These are phyloP conservation scores for Syritta pipiens DNA, from an alignment of 2,888 invertebrate species.

Conservation along the genomic window DNA sequence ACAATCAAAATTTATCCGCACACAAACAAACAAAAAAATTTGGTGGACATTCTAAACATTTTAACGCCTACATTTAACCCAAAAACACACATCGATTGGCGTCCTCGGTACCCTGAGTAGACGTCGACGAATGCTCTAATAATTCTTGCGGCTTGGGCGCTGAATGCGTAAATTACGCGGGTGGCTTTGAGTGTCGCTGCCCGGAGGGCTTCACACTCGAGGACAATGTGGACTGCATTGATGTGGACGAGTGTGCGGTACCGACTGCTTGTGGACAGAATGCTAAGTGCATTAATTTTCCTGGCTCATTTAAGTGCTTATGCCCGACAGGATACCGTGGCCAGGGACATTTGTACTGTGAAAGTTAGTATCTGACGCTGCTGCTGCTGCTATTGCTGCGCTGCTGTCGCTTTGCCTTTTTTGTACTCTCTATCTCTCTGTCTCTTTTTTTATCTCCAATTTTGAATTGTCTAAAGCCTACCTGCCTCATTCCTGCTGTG, in stretches of 20 bases:
- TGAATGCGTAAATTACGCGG: constrained; percentile 87
- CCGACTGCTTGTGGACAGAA: constrained; percentile 86
- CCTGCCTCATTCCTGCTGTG: constrained; percentile 18
- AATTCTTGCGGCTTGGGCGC: constrained; percentile 86
- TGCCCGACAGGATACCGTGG: constrained; percentile 88
- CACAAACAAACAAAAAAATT: constrained; percentile 52
- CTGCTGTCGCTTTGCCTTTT: not conserved
- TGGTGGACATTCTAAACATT: constrained; percentile 54
- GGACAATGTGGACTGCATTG: constrained; percentile 83
- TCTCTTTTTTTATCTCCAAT: not conserved
- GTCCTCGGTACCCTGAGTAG: constrained; percentile 77
- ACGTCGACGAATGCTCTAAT: constrained; percentile 86
- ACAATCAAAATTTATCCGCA: constrained; percentile 34
- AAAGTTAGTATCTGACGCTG: constrained; percentile 83
- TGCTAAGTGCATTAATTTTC: constrained; percentile 89
- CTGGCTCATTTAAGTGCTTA: constrained; percentile 88
- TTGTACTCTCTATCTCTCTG: not conserved
- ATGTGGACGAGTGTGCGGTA: constrained; percentile 87
- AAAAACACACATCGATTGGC: constrained; percentile 7
- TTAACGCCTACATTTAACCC: constrained; percentile 29
- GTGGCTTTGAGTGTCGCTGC: constrained; percentile 88
- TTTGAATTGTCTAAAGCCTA: not conserved
- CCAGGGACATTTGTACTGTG: constrained; percentile 86
- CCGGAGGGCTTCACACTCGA: constrained; percentile 84
- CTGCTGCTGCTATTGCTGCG: constrained; percentile 23